A percentile compares a stretch with the other conserved stretches of the same genome.
Conservation (phyloP, 2,113 vertebrate species). For the Tetrax tetrax region DNA sequence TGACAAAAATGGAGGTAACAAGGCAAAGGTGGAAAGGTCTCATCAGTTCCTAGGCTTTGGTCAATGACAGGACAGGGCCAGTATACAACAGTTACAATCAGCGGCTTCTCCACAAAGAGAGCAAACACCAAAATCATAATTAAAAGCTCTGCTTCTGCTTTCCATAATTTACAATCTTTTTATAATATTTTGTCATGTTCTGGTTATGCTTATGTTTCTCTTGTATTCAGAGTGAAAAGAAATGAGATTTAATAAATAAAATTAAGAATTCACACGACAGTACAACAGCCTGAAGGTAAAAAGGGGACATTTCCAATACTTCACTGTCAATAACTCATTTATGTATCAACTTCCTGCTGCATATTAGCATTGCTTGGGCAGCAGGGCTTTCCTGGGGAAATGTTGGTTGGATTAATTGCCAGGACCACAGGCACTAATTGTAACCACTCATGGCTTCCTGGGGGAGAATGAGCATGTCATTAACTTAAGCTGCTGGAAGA, state of each 20-base stretch:
- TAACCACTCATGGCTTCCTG: background rate
- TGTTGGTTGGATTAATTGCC: constrained; percentile 11
- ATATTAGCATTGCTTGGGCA: background rate
- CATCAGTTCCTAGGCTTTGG: background rate
- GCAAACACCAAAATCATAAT: background rate
- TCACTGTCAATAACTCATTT: background rate
- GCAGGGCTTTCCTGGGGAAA: background rate
- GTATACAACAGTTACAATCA: background rate
- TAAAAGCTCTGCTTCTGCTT: background rate
- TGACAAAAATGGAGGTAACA: background rate
- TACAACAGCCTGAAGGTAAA: background rate
- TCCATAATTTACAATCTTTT: background rate
- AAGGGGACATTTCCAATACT: background rate
- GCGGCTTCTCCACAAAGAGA: fast-evolving
- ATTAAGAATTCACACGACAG: background rate
- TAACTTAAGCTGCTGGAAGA: background rate
- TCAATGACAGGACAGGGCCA: background rate
- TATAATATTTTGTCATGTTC: background rate
- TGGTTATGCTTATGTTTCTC: background rate
- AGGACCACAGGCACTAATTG: constrained; percentile 4
- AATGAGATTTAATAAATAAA: background rate
- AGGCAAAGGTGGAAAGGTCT: background rate
- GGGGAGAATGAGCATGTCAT: background rate
- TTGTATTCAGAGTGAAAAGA: background rate
- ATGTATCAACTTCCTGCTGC: background rate